Evolutionary conservation across 2,113 vertebrate species (phyloP).

Genomic region (Limanda limanda): DNA sequence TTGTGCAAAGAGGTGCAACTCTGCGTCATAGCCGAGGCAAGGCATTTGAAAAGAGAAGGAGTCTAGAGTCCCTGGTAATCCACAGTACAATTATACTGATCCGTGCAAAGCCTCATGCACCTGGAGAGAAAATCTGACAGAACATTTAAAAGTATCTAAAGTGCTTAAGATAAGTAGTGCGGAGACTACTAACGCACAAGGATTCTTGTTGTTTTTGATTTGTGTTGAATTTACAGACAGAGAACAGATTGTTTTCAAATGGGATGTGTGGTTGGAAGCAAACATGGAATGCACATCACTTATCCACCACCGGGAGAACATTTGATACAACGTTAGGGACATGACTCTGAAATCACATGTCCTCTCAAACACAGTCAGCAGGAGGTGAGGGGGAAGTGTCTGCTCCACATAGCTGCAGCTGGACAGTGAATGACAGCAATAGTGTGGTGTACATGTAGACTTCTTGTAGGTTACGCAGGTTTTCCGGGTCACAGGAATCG

Average conservation of each 20-base stretch:
- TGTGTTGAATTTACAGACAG: slow-evolving; percentile 7
- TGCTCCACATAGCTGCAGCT: slow-evolving; percentile 7
- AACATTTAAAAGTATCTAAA: not conserved
- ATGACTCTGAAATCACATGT: slow-evolving; percentile 20
- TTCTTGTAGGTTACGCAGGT: slow-evolving; percentile 3
- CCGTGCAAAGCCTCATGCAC: slow-evolving; percentile 18
- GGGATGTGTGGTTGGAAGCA: slow-evolving; percentile 14
- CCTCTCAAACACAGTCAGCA: not conserved
- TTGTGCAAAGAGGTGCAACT: slow-evolving; percentile 2
- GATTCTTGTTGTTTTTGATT: slow-evolving; percentile 16
- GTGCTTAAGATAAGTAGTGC: not conserved
- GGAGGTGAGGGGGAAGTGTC: no score
- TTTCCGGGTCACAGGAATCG: not conserved
- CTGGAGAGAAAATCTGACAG: not conserved
- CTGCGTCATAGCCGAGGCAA: not conserved
- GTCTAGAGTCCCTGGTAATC: slow-evolving; percentile 5
- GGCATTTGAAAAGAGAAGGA: slow-evolving; percentile 17
- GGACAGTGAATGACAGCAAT: slow-evolving; percentile 35
- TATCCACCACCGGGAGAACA: not conserved
- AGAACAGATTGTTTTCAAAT: slow-evolving; percentile 20
- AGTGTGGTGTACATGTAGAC: slow-evolving; percentile 18
- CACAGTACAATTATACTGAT: slow-evolving; percentile 20
- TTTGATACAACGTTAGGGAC: not conserved
- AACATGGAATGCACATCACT: not conserved
- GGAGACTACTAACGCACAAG: not conserved